phyloP scores from a whole-genome alignment of 2,113 vertebrate species.

The Actinemys pallida region DNA sequence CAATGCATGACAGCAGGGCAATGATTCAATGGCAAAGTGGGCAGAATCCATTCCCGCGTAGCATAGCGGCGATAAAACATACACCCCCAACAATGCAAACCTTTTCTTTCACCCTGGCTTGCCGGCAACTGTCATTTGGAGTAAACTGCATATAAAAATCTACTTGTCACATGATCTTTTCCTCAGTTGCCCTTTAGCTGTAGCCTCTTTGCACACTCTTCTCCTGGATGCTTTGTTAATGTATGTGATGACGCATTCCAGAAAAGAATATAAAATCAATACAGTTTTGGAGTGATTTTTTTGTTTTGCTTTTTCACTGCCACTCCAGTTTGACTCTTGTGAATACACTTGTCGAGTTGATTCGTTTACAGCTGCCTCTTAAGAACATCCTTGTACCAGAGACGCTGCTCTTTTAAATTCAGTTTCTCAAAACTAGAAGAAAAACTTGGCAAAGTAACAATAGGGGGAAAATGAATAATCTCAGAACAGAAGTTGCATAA shows the following conservation, averaged over 20 bases:
- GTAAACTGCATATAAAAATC: not conserved
- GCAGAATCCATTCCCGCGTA: not conserved
- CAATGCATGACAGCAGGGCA: not conserved
- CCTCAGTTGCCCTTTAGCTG: not conserved
- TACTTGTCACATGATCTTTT: not conserved
- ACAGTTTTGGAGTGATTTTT: conserved; percentile 46
- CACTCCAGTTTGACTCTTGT: conserved; percentile 13
- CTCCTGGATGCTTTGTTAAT: not conserved
- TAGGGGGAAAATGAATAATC: not conserved
- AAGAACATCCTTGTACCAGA: conserved; percentile 33
- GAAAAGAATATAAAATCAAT: not conserved
- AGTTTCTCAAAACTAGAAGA: conserved; percentile 48
- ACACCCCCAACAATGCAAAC: fast-evolving
- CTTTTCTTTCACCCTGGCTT: fast-evolving
- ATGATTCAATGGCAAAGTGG: not conserved
- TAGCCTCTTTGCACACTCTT: not conserved
- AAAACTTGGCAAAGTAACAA: conserved; percentile 49
- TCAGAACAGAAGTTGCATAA: conserved; percentile 49
- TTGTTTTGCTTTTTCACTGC: conserved; percentile 36
- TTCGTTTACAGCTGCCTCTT: conserved; percentile 44
- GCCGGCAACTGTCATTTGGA: not conserved
- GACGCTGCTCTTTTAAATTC: conserved; percentile 63
- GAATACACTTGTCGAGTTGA: conserved; percentile 47
- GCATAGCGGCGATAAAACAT: fast-evolving
- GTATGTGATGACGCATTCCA: not conserved